Evolutionary conservation across 2,888 invertebrate genomes (phyloP).

Genomic region (Nebria brevicollis): DNA sequence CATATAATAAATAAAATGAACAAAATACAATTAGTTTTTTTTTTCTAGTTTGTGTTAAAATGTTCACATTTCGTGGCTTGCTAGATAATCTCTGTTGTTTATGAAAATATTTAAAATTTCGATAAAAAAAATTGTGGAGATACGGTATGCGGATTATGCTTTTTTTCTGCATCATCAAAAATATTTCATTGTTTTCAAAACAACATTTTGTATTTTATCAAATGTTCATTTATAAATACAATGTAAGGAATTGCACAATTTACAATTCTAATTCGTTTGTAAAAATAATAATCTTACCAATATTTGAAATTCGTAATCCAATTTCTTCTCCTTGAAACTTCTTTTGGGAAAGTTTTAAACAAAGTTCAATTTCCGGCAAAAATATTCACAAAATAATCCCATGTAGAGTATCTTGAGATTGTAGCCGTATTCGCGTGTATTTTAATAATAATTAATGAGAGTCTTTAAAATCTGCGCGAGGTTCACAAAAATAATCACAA

Average conservation of each 20-base stretch:
- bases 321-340: neutral
- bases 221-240: too few species aligned
- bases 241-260: too few species aligned
- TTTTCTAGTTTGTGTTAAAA: too few species aligned
- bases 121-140: slow-evolving; percentile 24
- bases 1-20: too few species aligned
- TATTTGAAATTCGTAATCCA: neutral
- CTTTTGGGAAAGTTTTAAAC: neutral
- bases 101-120: neutral
- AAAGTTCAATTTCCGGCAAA: neutral
- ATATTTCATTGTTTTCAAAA: neutral
- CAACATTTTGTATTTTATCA: neutral
- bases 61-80: too few species aligned
- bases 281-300: neutral
- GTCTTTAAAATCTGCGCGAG: neutral
- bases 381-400: too few species aligned
- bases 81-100: neutral
- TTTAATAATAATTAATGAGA: neutral
- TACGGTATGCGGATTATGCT: slow-evolving; percentile 20
- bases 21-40: too few species aligned
- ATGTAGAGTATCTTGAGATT: too few species aligned
- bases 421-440: too few species aligned
- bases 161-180: neutral
- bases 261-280: too few species aligned
- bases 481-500: neutral